Percentiles rank a stretch among this genome's conserved stretches.
Conservation (phyloP, 2,888 invertebrate species). For the Thymelicus lineola region DNA sequence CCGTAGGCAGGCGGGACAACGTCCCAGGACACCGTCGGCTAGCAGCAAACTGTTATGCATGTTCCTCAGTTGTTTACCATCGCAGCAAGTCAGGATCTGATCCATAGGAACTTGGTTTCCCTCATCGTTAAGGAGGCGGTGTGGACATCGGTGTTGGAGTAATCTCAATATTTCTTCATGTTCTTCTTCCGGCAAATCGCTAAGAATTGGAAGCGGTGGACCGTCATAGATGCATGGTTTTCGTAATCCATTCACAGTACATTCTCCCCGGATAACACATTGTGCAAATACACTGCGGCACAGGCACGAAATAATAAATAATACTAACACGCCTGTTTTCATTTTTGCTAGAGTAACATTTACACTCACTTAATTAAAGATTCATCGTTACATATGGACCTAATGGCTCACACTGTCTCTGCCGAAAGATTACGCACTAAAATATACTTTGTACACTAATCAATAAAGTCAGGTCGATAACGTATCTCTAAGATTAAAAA, state of each 20-base stretch:
- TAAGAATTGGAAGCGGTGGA: conserved; percentile 54
- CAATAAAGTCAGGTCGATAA: conserved; percentile 57
- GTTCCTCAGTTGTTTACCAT: conserved; percentile 75
- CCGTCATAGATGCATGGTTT: conserved; percentile 60
- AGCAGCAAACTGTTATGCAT: conserved; percentile 84
- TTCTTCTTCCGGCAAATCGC: conserved; percentile 58
- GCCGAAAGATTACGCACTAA: conserved; percentile 5
- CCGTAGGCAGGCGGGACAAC: conserved; percentile 92
- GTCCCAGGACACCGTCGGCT: conserved; percentile 88
- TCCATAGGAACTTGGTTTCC: conserved; percentile 60
- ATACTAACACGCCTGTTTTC: conserved; percentile 49
- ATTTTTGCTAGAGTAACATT: conserved; percentile 45
- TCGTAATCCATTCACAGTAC: conserved; percentile 53
- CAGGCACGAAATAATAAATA: conserved; percentile 52
- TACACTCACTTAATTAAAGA: conserved; percentile 4
- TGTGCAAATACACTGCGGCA: conserved; percentile 55
- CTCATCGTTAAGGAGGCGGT: conserved; percentile 72
- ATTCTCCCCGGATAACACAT: conserved; percentile 68
- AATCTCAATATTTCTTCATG: conserved; percentile 63
- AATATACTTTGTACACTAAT: conserved; percentile 21
- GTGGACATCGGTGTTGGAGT: conserved; percentile 87
- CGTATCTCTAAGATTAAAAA: conserved; percentile 64
- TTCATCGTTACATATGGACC: conserved; percentile 15
- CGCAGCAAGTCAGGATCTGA: conserved; percentile 86
- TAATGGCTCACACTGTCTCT: conserved; percentile 1